These are phyloP conservation scores for Synergus umbraculus DNA, from an alignment of 2,888 invertebrate species.

Conservation along the genomic window DNA sequence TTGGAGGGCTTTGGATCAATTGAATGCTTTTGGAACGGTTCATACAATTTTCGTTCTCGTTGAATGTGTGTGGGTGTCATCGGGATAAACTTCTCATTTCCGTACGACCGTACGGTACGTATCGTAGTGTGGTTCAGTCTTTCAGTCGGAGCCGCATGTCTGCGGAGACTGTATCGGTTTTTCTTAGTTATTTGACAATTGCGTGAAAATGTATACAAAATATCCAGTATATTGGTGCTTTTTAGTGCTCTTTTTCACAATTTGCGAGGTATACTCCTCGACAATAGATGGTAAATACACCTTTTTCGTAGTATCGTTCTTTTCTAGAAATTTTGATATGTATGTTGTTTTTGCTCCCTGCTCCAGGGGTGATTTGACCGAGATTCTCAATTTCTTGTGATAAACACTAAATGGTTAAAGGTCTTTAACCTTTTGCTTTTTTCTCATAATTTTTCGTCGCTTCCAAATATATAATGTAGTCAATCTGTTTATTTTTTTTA, in stretches of 20 bases:
- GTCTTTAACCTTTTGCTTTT: constrained; percentile 2
- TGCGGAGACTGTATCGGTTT: constrained; percentile 16
- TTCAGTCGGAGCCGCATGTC: constrained; percentile 44
- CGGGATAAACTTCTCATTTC: constrained; percentile 46
- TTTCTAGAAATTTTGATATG: background rate
- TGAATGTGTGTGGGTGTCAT: constrained; percentile 27
- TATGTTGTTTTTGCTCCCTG: background rate
- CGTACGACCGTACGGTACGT: constrained; percentile 27
- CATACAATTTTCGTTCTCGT: constrained; percentile 40
- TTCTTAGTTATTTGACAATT: constrained; percentile 44
- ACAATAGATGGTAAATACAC: constrained; percentile 43
- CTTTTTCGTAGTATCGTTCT: background rate
- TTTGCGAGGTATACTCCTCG: constrained; percentile 47
- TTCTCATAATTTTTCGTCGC: background rate
- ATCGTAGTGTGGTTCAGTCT: constrained; percentile 3
- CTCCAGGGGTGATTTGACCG: background rate
- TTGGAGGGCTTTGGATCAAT: background rate
- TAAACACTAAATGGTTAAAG: background rate
- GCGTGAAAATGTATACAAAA: constrained; percentile 44
- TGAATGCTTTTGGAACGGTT: constrained; percentile 44
- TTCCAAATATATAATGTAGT: background rate
- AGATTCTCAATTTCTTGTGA: constrained; percentile 12
- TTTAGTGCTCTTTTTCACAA: constrained; percentile 48
- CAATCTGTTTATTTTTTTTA: background rate
- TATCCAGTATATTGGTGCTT: constrained; percentile 46